Percentiles rank a stretch among this genome's conserved stretches.
Evolutionary conservation across 1,140 invertebrate species (phyloP).

Genomic region (Brachionus paranguensis): DNA sequence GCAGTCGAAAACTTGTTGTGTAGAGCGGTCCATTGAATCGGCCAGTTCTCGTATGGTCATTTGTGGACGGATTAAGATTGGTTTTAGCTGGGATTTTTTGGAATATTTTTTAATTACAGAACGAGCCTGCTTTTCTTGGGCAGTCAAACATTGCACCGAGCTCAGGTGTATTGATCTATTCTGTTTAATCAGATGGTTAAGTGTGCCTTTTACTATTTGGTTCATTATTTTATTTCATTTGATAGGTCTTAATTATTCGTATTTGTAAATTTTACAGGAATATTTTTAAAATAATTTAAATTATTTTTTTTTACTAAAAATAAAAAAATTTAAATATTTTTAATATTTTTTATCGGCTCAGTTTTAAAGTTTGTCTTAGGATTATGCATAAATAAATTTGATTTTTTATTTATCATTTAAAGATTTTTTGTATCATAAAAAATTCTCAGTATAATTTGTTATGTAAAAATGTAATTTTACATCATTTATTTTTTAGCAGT

Average conservation of each 20-base stretch:
- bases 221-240: neutral
- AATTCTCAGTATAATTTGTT: no score
- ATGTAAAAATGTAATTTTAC: neutral
- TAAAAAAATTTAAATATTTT: neutral
- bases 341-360: neutral
- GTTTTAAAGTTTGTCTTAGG: neutral
- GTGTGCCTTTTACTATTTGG: neutral
- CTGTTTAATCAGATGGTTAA: neutral
- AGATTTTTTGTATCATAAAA: no score
- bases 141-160: neutral
- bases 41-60: constrained; percentile 72
- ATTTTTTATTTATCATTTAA: no score
- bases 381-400: neutral
- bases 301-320: no score
- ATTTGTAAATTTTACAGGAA: neutral
- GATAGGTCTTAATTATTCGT: neutral
- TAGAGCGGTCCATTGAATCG: constrained; percentile 53
- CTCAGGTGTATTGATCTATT: neutral
- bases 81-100: constrained; percentile 29
- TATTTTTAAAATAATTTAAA: neutral
- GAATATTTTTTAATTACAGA: neutral
- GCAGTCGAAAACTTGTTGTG: constrained; percentile 14
- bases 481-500: neutral
- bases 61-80: constrained; percentile 39
- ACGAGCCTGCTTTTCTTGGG: constrained; percentile 18